Evolutionary conservation across 2,797 vertebrate species (phyloP), one percentile per base, ranked within the genome.

Genomic region (Gambelia wislizenii): DNA sequence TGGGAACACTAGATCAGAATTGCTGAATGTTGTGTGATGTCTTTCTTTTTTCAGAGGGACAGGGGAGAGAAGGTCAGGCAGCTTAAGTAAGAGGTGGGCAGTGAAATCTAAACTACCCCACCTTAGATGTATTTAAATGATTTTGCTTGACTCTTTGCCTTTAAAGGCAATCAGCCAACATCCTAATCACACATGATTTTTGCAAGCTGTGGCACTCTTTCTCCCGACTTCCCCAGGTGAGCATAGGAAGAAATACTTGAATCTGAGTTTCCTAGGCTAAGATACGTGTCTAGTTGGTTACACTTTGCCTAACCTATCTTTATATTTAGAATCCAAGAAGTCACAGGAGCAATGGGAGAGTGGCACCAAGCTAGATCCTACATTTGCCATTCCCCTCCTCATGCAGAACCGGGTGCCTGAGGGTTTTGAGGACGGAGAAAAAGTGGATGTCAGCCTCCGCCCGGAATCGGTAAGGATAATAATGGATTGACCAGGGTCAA

Each of bases 291-390:
- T 52, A 22, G 22, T n/a, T 77, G 44, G 16, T 42, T 81, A 18
- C 13, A 36, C 44, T 54, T 82, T 75, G 39, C 27, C n/a, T 64
- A 33, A 10, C 25, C 52, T n/a, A 7, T 78, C 52, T 36, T 36
- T 44, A 2, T 22, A 36, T 87, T 91, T 90, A 96, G 95, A 96
- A 91, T 95, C 93, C 89, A 95, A 93, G 92, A 95, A 96, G 88
- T 95, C 94, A 47, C 90, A 92, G 94, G 94, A 95, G 59, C 91
- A 92, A 85, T 94, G 93, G 92, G 94, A 95, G 84, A 95, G 90
- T 69, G 85, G 87, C 36, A 47, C 72, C 3, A 89, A 89, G 90
- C 47, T 91, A 30, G 86, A 94, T 82, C 89, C 92, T 81, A 85
- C n/a, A 4, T 86, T 96, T 1, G 70, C 93, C 88, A 95, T 96